Conservation (phyloP, 2,113 vertebrate species). For the Sorex fumeus region DNA sequence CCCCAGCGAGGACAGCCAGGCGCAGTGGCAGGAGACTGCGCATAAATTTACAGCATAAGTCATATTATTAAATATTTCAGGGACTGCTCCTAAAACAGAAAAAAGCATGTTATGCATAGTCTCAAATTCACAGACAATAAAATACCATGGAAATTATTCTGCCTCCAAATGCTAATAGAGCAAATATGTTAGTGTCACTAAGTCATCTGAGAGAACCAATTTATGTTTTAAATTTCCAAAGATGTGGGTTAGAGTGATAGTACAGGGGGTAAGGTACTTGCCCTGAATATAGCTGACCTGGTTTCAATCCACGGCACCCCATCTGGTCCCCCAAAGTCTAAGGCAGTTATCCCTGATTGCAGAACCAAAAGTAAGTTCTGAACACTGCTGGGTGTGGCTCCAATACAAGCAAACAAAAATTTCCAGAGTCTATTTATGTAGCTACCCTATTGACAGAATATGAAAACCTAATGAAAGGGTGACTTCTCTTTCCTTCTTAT, state of each 20-base stretch:
- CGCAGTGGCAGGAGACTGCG: too few species aligned
- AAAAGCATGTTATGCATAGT: neutral
- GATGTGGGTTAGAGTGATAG: too few species aligned
- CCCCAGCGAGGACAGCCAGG: too few species aligned
- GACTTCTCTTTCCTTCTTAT: conserved; percentile 18
- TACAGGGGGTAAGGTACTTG: too few species aligned
- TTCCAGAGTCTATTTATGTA: conserved; percentile 75
- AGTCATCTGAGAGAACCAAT: conserved; percentile 68
- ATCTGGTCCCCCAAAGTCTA: too few species aligned
- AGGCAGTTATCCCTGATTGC: too few species aligned
- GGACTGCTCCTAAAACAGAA: neutral
- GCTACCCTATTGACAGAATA: conserved; percentile 12
- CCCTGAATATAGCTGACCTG: too few species aligned
- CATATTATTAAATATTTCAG: conserved; percentile 60
- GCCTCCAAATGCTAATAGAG: conserved; percentile 48
- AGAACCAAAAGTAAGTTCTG: too few species aligned
- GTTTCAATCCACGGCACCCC: too few species aligned
- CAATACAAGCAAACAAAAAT: neutral
- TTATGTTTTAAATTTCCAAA: neutral
- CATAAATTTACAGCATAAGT: neutral
- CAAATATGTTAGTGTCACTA: conserved; percentile 50
- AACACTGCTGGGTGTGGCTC: too few species aligned
- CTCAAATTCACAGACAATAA: conserved; percentile 61
- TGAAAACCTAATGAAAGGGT: conserved; percentile 61
- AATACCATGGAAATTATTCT: conserved; percentile 66